phyloP scores from a whole-genome alignment of 1,140 invertebrate genomes.

The Helicoverpa zea region DNA sequence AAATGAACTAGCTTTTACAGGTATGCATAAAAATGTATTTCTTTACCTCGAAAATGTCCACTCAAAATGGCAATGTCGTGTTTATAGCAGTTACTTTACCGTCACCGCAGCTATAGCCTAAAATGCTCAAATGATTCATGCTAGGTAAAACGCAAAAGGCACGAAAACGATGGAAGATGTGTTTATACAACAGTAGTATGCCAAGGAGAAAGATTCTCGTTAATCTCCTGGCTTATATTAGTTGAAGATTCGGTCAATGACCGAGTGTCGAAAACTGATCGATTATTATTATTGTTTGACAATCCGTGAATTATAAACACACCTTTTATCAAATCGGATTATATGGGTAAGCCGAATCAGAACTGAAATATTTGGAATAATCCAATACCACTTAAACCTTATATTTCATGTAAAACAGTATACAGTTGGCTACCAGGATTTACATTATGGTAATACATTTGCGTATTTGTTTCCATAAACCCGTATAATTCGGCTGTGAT shows the following conservation, averaged over 20 bases:
- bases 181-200: conserved; percentile 28
- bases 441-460: neutral
- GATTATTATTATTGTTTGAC: neutral
- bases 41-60: conserved; percentile 30
- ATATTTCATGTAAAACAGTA: conserved; percentile 23
- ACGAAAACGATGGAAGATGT: conserved; percentile 28
- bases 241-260: neutral
- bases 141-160: conserved; percentile 40
- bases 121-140: conserved; percentile 48
- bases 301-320: conserved; percentile 39
- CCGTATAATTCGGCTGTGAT: conserved; percentile 28
- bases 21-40: conserved; percentile 34
- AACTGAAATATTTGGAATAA: conserved; percentile 42
- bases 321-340: conserved; percentile 26
- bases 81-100: conserved; percentile 36
- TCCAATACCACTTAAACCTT: neutral
- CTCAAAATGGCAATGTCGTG: conserved; percentile 19
- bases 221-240: conserved; percentile 24
- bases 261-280: neutral
- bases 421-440: neutral
- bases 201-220: conserved; percentile 19
- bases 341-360: conserved; percentile 34
- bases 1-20: neutral
- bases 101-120: conserved; percentile 30
- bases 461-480: conserved; percentile 30